These are phyloP conservation scores for Pachypeltis micranthus DNA, from an alignment of 1,140 invertebrate genomes.

Conservation along the genomic window DNA sequence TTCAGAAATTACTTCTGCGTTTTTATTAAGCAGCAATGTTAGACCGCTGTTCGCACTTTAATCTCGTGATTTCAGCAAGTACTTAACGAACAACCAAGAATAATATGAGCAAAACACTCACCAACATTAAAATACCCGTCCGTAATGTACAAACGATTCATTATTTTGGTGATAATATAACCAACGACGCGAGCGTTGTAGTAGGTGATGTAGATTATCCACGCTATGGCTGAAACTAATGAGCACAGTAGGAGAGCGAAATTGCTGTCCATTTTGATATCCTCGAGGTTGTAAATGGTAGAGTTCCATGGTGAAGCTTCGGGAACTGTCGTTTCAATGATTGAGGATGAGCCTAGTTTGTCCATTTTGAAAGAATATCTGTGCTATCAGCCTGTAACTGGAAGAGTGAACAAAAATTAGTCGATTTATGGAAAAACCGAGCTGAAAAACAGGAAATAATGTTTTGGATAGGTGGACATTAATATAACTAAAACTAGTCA, in stretches of 20 bases:
- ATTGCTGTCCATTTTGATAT: constrained; percentile 69
- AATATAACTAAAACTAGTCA: too few species aligned
- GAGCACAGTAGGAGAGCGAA: constrained; percentile 71
- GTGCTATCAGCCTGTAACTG: too few species aligned
- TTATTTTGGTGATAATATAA: constrained; percentile 74
- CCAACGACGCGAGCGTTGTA: constrained; percentile 89
- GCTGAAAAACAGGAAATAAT: too few species aligned
- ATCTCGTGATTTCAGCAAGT: too few species aligned
- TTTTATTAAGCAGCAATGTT: too few species aligned
- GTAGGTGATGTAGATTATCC: constrained; percentile 89
- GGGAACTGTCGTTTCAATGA: constrained; percentile 17
- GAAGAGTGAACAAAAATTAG: too few species aligned
- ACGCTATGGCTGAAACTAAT: constrained; percentile 63
- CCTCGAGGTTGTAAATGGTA: constrained; percentile 44
- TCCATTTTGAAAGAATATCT: too few species aligned
- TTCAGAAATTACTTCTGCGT: too few species aligned
- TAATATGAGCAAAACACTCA: constrained; percentile 37
- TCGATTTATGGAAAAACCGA: too few species aligned
- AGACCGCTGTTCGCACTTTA: too few species aligned
- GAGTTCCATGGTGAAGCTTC: constrained; percentile 23
- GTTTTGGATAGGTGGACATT: too few species aligned
- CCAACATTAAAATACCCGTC: constrained; percentile 83
- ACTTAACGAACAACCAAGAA: not conserved
- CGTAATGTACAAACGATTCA: constrained; percentile 76
- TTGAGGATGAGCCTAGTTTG: too few species aligned